Evolutionary conservation across 2,888 invertebrate species (phyloP).

Genomic region (Xanthia togata): DNA sequence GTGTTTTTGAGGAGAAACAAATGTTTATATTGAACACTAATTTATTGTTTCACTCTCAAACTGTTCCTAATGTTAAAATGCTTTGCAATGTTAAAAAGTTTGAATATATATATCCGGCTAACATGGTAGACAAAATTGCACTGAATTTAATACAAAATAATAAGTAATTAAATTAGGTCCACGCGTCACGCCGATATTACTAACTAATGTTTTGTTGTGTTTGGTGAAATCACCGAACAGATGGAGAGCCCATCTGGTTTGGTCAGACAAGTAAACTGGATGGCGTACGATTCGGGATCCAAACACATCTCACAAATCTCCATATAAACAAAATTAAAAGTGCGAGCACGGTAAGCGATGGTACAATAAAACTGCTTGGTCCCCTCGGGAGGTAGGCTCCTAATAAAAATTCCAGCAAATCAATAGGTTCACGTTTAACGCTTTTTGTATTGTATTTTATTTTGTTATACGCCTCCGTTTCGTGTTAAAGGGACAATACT

Average conservation of each 20-base stretch:
- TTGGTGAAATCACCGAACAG: too few species aligned
- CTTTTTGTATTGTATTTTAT: constrained; percentile 90
- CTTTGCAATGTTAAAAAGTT: too few species aligned
- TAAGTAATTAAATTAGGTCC: too few species aligned
- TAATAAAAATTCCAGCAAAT: constrained; percentile 91
- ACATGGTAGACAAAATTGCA: too few species aligned
- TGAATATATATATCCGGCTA: too few species aligned
- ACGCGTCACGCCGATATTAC: too few species aligned
- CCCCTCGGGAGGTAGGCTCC: constrained; percentile 83
- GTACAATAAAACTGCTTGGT: constrained; percentile 83
- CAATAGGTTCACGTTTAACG: constrained; percentile 89
- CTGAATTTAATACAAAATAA: too few species aligned
- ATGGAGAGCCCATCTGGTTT: background rate
- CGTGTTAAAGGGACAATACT: constrained; percentile 89
- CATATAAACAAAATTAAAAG: constrained; percentile 69
- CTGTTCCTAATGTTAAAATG: too few species aligned
- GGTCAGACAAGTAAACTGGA: background rate
- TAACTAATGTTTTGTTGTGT: too few species aligned
- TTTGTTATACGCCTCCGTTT: constrained; percentile 87
- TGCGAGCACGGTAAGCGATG: constrained; percentile 60
- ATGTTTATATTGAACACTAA: too few species aligned
- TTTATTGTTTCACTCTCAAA: too few species aligned
- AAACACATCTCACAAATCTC: constrained; percentile 51
- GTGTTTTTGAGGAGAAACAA: too few species aligned
- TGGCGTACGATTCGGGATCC: background rate